phyloP scores from a whole-genome alignment of 2,797 vertebrate genomes.

The Prionace glauca region DNA sequence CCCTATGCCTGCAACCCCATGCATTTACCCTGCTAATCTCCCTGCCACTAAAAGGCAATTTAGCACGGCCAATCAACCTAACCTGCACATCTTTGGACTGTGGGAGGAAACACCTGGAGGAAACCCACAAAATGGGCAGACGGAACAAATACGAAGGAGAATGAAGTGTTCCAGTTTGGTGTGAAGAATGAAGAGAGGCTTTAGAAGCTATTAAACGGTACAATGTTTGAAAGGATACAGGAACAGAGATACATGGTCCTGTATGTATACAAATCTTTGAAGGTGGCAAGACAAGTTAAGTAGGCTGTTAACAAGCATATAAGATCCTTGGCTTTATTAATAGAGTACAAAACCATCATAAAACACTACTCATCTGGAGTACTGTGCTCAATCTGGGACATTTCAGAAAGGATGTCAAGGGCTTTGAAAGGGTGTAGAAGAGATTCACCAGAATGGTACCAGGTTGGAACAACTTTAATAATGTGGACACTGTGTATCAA shows the following conservation, averaged over 20 bases:
- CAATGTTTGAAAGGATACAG: not conserved
- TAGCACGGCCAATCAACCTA: too few species aligned
- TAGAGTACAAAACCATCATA: not conserved
- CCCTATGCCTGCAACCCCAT: too few species aligned
- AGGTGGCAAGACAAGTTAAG: not conserved
- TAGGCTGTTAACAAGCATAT: not conserved
- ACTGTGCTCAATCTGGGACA: too few species aligned
- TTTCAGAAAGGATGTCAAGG: too few species aligned
- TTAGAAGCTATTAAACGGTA: not conserved
- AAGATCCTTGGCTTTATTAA: not conserved
- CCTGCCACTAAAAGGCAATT: too few species aligned
- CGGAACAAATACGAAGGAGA: not conserved
- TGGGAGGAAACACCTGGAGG: too few species aligned
- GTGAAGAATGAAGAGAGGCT: not conserved
- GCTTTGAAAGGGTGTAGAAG: too few species aligned
- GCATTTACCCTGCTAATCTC: too few species aligned
- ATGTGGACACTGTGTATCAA: too few species aligned
- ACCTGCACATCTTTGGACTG: too few species aligned
- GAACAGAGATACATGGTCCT: not conserved
- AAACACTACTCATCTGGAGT: not conserved
- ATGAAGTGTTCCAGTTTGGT: not conserved
- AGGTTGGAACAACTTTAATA: too few species aligned
- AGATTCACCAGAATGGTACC: too few species aligned
- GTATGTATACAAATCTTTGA: not conserved
- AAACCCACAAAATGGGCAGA: not conserved